These are phyloP conservation scores for Paradoxurus hermaphroditus DNA, from an alignment of 2,113 vertebrate species.

Conservation along the genomic window DNA sequence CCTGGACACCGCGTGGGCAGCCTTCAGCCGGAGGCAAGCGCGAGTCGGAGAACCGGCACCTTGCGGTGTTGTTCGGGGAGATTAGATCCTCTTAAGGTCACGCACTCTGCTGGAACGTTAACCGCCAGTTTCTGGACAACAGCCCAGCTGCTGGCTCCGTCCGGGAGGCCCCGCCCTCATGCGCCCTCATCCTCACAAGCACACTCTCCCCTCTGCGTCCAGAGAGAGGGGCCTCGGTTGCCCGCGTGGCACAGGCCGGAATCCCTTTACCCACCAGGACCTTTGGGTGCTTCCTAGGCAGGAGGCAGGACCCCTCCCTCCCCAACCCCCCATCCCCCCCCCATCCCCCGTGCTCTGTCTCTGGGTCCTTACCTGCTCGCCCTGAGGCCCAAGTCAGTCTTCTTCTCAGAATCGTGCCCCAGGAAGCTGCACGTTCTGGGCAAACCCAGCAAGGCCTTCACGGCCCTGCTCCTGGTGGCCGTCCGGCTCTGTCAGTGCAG, in stretches of 20 bases:
- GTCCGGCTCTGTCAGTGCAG: not conserved
- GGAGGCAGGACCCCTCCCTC: not conserved
- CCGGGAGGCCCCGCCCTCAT: fast-evolving
- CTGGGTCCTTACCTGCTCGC: not conserved
- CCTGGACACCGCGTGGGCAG: not conserved
- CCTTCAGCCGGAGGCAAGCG: fast-evolving
- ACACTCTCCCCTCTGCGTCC: not conserved
- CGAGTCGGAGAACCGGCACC: not conserved
- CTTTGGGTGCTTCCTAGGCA: not conserved
- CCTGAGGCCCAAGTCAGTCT: not conserved
- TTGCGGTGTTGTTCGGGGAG: not conserved
- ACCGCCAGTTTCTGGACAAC: not conserved
- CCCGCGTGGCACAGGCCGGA: not conserved
- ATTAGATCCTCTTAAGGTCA: not conserved
- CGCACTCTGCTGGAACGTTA: not conserved
- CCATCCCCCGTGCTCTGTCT: not conserved
- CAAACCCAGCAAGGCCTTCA: too few species aligned
- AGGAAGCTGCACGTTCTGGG: too few species aligned
- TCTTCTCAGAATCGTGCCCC: not conserved
- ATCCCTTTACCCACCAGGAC: not conserved
- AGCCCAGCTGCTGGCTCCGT: not conserved
- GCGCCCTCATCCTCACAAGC: not conserved
- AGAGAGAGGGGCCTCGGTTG: not conserved
- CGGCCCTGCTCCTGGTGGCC: too few species aligned
- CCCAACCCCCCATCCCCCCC: too few species aligned